Base-by-base conservation (phyloP, 2,888 invertebrate genomes). In the Amphipoea lucens region DNA sequence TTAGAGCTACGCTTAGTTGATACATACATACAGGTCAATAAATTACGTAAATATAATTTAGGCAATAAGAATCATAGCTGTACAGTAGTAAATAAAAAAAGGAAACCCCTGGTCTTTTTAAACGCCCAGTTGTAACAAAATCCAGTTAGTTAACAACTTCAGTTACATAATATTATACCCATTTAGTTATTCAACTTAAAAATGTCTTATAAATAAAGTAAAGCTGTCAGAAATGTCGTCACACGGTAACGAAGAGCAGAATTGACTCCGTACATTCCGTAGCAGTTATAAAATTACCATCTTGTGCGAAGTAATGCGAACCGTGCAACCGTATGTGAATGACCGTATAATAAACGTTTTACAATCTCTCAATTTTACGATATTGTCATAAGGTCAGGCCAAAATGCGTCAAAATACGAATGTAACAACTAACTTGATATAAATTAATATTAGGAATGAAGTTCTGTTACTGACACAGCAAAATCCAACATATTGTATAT, bases 41-140 rank as follows among this genome's bases (percentile, higher is more conserved):
- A 97, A 94, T 96, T 96, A 96, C 95, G 96, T 96, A 96, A 96
- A 95, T 95, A 96, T 96, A 96, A 96, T 96, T 96, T 96, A 96
- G 95, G 94, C 94, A 93, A 94, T 93, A 92, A 90, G 90, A 94
- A 93, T 92, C 90, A 94, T 92, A 95, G 93, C 96, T 96, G 95
- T 96, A 96, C 96, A 89, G 74, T 74, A 95, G 93, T 90, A 93
- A 94, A 94, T 91, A 87, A 90, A 90, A 90, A 90, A 90, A 84
- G 78, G 81, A 89, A 90, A 88, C 88, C 81, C 90, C 88, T 90
- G 90, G 85, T 88, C 82, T 89, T 90, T 87, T 84, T 86, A 88
- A 68, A 87, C 78, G 79, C 71, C 67, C 63, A 83, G 81, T 79
- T 74, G 79, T 78, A 83, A 84, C 71, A 74, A 82, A 82, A 81